Evolutionary conservation across 2,113 vertebrate species (phyloP), one percentile per base, ranked within the genome.

Genomic region (Oxygymnocypris stewartii): DNA sequence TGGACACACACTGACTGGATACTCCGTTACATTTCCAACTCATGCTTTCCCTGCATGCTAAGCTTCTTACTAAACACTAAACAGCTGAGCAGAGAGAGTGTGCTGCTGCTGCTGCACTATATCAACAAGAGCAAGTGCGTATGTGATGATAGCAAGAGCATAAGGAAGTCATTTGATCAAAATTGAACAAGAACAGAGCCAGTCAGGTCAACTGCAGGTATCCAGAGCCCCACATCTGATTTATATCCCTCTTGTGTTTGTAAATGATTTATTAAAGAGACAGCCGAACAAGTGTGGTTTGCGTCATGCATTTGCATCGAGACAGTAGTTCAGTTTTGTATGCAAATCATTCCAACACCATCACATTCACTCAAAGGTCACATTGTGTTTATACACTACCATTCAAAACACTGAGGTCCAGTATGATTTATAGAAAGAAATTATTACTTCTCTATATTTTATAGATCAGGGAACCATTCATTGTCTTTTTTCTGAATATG

Each of bases 1-100:
- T 78, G 37, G 57, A 77, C 44, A 85, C 14, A 63, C 63, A 79
- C 88, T 10, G 76, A 79, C 28, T n/a, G 25, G 47, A 44, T 14
- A 81, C 67, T 89, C 90, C 88, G 92, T 94, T 93, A 92, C 93
- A 93, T 93, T 94, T 92, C 90, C 91, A 91, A 92, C 91, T 92
- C 93, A 91, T 92, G 91, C 90, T 92, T 92, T 81, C 91, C 92
- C 92, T 89, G 91, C 90, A 93, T 89, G 90, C 87, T 94, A 95
- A 94, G 94, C 94, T 93, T 88, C 93, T 95, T 94, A 94, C 93
- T 92, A 95, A n/a, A n/a, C n/a, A n/a, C n/a, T n/a, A n/a, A 94
- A 94, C 89, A 88, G 94, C 93, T 94, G 91, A 93, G 90, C 90
- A 90, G 89, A 93, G 92, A 93, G 94, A 61, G 42, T 57, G 63